Evolutionary conservation across 1,140 invertebrate species (phyloP).

Genomic region (Drosophila pachea): DNA sequence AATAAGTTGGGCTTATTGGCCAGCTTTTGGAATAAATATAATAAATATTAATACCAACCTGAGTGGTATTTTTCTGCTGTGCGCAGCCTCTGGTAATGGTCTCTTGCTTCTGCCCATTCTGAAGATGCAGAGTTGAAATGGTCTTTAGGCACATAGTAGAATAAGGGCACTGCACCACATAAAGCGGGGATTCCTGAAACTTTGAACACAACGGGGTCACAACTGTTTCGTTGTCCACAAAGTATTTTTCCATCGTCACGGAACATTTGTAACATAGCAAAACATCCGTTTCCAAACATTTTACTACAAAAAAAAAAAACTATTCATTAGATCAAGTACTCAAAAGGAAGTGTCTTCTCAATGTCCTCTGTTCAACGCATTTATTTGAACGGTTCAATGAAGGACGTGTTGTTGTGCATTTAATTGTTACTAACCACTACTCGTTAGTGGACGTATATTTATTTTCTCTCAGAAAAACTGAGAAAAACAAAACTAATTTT

Average conservation of each 20-base stretch:
- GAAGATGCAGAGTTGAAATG: conserved; percentile 82
- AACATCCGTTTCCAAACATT: conserved; percentile 31
- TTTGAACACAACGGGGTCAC: conserved; percentile 83
- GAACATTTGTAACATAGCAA: conserved; percentile 85
- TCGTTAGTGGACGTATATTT: too few relatives aligned
- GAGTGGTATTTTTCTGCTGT: conserved; percentile 83
- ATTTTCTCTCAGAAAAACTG: too few relatives aligned
- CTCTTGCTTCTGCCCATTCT: conserved; percentile 83
- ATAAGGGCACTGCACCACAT: conserved; percentile 86
- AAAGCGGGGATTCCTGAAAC: conserved; percentile 85
- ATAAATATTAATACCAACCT: conserved; percentile 56
- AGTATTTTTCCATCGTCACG: conserved; percentile 79
- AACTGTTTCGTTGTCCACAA: conserved; percentile 66
- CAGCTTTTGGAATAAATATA: background rate
- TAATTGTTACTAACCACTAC: too few relatives aligned
- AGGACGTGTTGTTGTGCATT: too few relatives aligned
- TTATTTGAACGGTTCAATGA: too few relatives aligned
- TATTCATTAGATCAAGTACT: background rate
- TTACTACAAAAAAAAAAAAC: conserved; percentile 33
- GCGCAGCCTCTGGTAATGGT: conserved; percentile 86
- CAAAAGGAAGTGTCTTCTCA: too few relatives aligned
- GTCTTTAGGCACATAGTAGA: conserved; percentile 90
- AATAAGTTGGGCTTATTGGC: conserved; percentile 10
- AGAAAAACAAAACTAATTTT: too few relatives aligned
- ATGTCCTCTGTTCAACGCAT: too few relatives aligned